Percentiles rank a stretch among this genome's conserved stretches.
These are phyloP conservation scores for Chrysocyon brachyurus DNA, from an alignment of 2,797 vertebrate genomes.

Conservation along the genomic window DNA sequence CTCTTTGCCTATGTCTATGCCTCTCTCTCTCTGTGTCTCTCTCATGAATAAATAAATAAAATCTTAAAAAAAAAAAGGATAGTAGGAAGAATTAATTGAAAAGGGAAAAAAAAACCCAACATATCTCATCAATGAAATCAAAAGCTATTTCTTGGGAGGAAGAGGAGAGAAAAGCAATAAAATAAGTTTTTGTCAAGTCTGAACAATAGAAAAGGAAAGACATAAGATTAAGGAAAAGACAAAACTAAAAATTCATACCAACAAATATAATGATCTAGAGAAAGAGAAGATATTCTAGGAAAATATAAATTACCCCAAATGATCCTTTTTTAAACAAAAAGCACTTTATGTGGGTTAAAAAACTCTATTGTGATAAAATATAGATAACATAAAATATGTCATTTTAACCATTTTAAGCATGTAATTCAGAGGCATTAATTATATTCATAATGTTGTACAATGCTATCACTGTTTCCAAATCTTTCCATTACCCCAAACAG, in stretches of 20 bases:
- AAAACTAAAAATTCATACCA: background rate
- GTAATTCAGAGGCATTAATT: background rate
- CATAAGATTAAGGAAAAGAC: background rate
- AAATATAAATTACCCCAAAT: conserved; percentile 19
- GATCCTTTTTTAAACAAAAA: background rate
- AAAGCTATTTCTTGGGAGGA: background rate
- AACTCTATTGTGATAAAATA: background rate
- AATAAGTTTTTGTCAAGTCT: background rate
- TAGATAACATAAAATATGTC: background rate
- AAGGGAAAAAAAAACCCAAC: background rate
- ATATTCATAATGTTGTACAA: background rate
- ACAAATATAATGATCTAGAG: background rate
- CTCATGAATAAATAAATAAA: too few species aligned
- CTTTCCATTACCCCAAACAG: background rate
- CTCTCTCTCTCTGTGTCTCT: too few species aligned
- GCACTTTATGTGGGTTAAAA: background rate
- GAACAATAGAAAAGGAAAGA: background rate
- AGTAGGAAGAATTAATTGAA: conserved; percentile 19
- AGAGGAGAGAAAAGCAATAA: background rate
- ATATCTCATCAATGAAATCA: conserved; percentile 23
- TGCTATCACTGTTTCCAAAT: background rate
- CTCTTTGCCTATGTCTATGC: too few species aligned
- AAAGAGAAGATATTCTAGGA: background rate
- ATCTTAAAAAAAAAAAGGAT: background rate
- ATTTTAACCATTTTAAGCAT: background rate